A percentile compares a stretch with the other conserved stretches of the same genome.
phyloP scores from a whole-genome alignment of 35 echinoderm and acorn worm species.

The Heliocidaris erythrogramma region DNA sequence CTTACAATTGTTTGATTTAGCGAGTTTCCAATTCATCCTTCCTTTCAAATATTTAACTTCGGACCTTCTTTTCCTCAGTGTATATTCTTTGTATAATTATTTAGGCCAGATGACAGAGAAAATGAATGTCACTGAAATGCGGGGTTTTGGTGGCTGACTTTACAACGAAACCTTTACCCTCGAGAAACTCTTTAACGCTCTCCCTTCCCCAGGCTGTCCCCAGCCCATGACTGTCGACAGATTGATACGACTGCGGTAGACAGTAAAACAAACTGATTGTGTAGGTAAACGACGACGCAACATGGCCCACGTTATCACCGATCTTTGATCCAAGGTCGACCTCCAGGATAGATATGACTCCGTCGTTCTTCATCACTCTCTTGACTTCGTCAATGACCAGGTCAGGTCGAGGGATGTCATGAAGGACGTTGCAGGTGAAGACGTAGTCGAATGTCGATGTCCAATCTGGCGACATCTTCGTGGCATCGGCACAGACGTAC shows the following conservation, averaged over 20 bases:
- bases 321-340: constrained; percentile 69
- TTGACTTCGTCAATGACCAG: constrained; percentile 66
- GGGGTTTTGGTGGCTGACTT: too few relatives aligned
- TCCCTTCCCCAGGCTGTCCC: constrained; percentile 94
- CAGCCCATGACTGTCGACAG: constrained; percentile 64
- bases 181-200: constrained; percentile 55
- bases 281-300: constrained; percentile 73
- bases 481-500: constrained; percentile 75
- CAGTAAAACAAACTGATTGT: constrained; percentile 95
- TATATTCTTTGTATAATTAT: too few relatives aligned
- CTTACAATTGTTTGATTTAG: too few relatives aligned
- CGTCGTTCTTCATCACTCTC: constrained; percentile 77
- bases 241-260: constrained; percentile 79
- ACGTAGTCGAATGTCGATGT: constrained; percentile 77
- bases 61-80: too few relatives aligned
- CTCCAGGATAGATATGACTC: constrained; percentile 76
- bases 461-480: constrained; percentile 69
- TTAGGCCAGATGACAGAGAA: too few relatives aligned
- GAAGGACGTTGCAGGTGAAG: constrained; percentile 77
- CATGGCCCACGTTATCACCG: constrained; percentile 75
- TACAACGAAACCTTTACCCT: constrained; percentile 60
- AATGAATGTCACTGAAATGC: too few relatives aligned
- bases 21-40: too few relatives aligned
- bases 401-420: constrained; percentile 81
- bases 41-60: too few relatives aligned